phyloP scores from a whole-genome alignment of 2,888 invertebrate genomes.

The Drosophila formosana region DNA sequence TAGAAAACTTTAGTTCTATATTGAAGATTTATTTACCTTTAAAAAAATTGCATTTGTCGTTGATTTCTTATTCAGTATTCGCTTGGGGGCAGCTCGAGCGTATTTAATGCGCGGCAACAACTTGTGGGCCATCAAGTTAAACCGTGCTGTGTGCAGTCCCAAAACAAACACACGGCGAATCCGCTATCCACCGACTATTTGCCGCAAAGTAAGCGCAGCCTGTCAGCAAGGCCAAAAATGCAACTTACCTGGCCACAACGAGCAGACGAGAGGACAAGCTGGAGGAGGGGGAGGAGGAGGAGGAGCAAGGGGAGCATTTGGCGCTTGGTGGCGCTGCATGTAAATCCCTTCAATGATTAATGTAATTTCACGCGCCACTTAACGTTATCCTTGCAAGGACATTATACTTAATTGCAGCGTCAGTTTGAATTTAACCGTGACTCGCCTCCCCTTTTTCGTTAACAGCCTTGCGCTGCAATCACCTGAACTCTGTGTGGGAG shows the following conservation, averaged over 20 bases:
- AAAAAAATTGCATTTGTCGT: neutral
- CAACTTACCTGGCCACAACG: constrained; percentile 30
- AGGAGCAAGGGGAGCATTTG: no score
- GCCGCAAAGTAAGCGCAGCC: constrained; percentile 41
- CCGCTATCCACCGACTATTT: neutral
- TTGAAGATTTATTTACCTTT: neutral
- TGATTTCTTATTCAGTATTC: neutral
- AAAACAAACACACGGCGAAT: constrained; percentile 30
- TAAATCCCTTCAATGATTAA: constrained; percentile 84
- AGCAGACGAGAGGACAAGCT: neutral
- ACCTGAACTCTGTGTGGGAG: constrained; percentile 5
- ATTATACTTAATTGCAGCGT: constrained; percentile 84
- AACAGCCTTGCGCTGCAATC: constrained; percentile 34
- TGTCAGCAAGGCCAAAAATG: constrained; percentile 43
- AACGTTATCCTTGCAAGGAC: constrained; percentile 84
- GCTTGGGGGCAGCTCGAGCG: neutral
- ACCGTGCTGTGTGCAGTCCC: constrained; percentile 5
- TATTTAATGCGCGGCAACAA: constrained; percentile 4
- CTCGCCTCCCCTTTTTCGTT: constrained; percentile 44
- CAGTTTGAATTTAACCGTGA: constrained; percentile 79
- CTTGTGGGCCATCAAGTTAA: constrained; percentile 23
- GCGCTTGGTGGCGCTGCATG: constrained; percentile 58
- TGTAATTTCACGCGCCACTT: constrained; percentile 85
- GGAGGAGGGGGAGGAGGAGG: no score
- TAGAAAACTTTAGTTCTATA: no score